A percentile compares a stretch with the other conserved stretches of the same genome.
phyloP scores from a whole-genome alignment of 1,140 invertebrate genomes.

The Drosophila busckii region DNA sequence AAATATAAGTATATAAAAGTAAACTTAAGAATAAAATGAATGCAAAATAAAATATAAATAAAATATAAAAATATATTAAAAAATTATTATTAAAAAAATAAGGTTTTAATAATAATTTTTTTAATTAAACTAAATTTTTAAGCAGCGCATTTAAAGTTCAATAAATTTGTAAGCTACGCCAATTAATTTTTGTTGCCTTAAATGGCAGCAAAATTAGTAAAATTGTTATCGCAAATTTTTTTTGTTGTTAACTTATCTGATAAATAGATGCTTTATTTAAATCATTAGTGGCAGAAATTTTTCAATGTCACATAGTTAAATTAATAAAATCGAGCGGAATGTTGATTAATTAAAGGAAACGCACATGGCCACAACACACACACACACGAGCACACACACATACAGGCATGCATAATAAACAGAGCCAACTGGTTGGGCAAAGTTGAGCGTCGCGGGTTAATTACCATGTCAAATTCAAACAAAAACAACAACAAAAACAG shows the following conservation, averaged over 20 bases:
- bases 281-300: constrained; percentile 52
- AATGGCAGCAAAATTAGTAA: constrained; percentile 42
- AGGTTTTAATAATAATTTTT: too few relatives aligned
- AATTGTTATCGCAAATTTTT: constrained; percentile 57
- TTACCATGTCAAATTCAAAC: constrained; percentile 77
- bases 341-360: constrained; percentile 73
- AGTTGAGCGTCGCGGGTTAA: constrained; percentile 74
- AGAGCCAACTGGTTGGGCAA: constrained; percentile 65
- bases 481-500: constrained; percentile 62
- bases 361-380: constrained; percentile 22
- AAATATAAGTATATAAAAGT: too few relatives aligned
- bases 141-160: constrained; percentile 2
- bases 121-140: too few relatives aligned
- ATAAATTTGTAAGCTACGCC: too few relatives aligned
- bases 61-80: too few relatives aligned
- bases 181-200: not conserved
- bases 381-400: constrained; percentile 5
- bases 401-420: not conserved
- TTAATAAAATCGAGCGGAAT: constrained; percentile 66
- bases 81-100: too few relatives aligned
- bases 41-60: too few relatives aligned
- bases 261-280: constrained; percentile 54
- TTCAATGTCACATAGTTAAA: constrained; percentile 56
- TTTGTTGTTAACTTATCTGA: too few relatives aligned
- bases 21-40: too few relatives aligned